Evolutionary conservation across 1,140 invertebrate species (phyloP), one percentile per base, ranked within the genome.

Genomic region (Adelges cooleyi): DNA sequence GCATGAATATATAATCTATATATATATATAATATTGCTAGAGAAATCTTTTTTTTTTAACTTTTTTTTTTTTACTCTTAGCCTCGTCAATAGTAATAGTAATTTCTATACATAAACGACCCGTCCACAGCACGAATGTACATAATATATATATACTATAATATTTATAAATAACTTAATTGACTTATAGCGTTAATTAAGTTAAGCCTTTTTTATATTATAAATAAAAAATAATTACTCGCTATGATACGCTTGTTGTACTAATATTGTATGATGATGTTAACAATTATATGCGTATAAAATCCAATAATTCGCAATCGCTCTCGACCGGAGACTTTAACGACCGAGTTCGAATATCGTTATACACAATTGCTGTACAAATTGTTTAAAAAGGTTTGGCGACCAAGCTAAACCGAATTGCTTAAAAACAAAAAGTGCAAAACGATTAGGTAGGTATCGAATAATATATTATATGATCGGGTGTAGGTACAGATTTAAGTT

Each of bases 291-390:
- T 20, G 27, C 27, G 17, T 20, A 15, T 36, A 53, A n/a, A n/a
- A n/a, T n/a, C n/a, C 17, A 20, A 59, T 20, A 27, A 59, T 18
- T n/a, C 11, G 18, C 18, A 51, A 25, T 59, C 20, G 53, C 38
- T 59, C 44, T 59, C 27, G 38, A 44, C 25, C 42, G 25, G 56
- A 62, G 56, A 62, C 56, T 62, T 62, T 48, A 62, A 62, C 56
- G 56, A 29, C 42, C 27, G 42, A n/a, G n/a, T 38, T 38, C 13
- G 36, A 8, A 13, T 38, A 38, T n/a, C 36, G 36, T 8, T 8
- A 6, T 13, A 13, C 36, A 38, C 6, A 38, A 38, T 13, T 38
- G 36, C 36, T 38, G 36, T 38, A 8, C 18, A 27, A 25, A 44
- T 23, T 22, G 53, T 44, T 27, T 44, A 42, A n/a, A n/a, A n/a